Base-by-base conservation (phyloP, 1,140 invertebrate genomes). In the Cherax quadricarinatus region DNA sequence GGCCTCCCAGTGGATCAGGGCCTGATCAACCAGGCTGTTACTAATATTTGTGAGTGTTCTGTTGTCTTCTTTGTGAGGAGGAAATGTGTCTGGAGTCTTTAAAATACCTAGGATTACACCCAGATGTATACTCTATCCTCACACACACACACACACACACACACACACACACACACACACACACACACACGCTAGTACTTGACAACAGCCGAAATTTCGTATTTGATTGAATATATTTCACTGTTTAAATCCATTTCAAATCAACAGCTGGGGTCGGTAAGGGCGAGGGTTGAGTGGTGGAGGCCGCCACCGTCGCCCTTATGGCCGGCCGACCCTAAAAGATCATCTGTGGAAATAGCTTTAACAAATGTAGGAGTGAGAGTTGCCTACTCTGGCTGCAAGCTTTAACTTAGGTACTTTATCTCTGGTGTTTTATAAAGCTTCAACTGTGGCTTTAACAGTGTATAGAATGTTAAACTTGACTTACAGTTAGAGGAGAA, bases 171-270 rank as follows among this genome's bases (percentile, higher is more conserved):
- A 7, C 53, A 57, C 53, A 57, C 53, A 57, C 53, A 57, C 53
- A 57, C 53, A 57, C 1, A 57, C 53, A 57, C 3, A 57, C 53
- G 62, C 14, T 3, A 62, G 82, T 84, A 84, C 82, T 88, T 81
- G 86, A 88, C 86, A 88, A 88, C 86, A 62, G 86, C 24, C 81
- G 88, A 84, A 90, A 84, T 83, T 84, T 90, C 81, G 88, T 84
- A 75, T 90, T 90, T 90, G 88, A 90, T 90, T 90, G 88, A 83
- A 90, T 90, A 90, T 90, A 90, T 90, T 90, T 90, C 88, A 90
- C 88, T 57, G 53, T 83, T 84, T 73, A 90, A 90, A 90, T 90
- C 88, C 88, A 84, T 90, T 78, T 62, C 81, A 60, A 75, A 84
- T 90, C 81, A 90, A 48, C 88, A 90, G 88, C 88, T 90, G 88